These are phyloP conservation scores for Anolis carolinensis DNA, from an alignment of 2,113 vertebrate genomes.

Conservation along the genomic window DNA sequence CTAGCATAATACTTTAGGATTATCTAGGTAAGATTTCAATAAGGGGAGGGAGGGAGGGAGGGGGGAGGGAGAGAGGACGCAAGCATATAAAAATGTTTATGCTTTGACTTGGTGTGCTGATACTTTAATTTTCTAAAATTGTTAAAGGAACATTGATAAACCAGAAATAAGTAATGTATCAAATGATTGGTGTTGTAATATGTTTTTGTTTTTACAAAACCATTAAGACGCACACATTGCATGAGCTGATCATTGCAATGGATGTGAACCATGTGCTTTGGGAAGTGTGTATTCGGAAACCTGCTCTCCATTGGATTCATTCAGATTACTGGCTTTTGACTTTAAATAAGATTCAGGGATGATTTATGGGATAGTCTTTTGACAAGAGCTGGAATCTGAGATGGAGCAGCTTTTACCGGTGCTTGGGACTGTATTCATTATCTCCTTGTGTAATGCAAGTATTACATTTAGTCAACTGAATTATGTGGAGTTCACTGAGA, in stretches of 20 bases:
- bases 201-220: constrained; percentile 72
- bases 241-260: constrained; percentile 77
- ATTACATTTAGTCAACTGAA: constrained; percentile 80
- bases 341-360: constrained; percentile 75
- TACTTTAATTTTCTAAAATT: constrained; percentile 66
- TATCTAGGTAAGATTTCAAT: constrained; percentile 47
- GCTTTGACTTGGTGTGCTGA: constrained; percentile 32
- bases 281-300: constrained; percentile 74
- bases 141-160: constrained; percentile 67
- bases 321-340: constrained; percentile 73
- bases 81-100: constrained; percentile 21
- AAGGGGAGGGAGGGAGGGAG: too few species aligned
- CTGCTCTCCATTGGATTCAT: constrained; percentile 77
- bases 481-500: constrained; percentile 73
- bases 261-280: constrained; percentile 78
- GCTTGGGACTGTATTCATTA: constrained; percentile 76
- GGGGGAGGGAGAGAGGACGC: constrained; percentile 6
- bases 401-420: constrained; percentile 66
- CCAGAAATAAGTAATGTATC: constrained; percentile 71
- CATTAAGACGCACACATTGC: constrained; percentile 88
- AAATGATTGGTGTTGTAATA: constrained; percentile 84
- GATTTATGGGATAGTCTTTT: constrained; percentile 78
- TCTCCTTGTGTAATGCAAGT: constrained; percentile 68
- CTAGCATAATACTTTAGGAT: constrained; percentile 39
- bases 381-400: constrained; percentile 75